A percentile compares a stretch with the other conserved stretches of the same genome.
Conservation (phyloP, 1,140 invertebrate genomes). For the Lethocerus indicus region DNA sequence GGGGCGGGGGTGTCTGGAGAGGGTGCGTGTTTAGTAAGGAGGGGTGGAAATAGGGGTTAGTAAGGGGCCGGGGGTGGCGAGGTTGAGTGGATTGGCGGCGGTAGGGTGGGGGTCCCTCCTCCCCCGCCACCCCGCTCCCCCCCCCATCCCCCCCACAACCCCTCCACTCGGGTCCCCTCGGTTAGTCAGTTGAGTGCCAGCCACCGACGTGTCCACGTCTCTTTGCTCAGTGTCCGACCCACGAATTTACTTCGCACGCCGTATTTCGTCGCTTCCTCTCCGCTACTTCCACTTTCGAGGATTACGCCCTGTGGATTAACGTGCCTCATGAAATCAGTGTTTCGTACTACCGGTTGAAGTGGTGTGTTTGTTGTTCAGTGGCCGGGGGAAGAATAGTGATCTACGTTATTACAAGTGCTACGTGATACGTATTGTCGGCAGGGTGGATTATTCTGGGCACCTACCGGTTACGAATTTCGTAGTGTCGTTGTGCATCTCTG, state of each 20-base stretch:
- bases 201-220: not conserved
- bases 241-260: not conserved
- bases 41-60: conserved; percentile 1
- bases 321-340: not conserved
- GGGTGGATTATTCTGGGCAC: too few species aligned
- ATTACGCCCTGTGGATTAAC: not conserved
- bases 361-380: conserved; percentile 5
- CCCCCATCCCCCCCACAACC: too few species aligned
- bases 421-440: too few species aligned
- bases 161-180: not conserved
- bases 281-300: not conserved
- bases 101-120: not conserved
- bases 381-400: too few species aligned
- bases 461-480: too few species aligned
- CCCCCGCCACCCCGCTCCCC: too few species aligned
- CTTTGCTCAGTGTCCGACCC: not conserved
- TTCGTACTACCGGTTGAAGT: not conserved
- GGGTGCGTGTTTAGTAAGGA: conserved; percentile 12
- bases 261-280: not conserved
- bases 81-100: not conserved
- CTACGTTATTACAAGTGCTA: too few species aligned
- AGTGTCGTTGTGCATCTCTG: not conserved
- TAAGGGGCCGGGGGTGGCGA: conserved; percentile 1
- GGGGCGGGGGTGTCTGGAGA: conserved; percentile 16
- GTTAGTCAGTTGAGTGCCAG: conserved; percentile 4